These are phyloP conservation scores for Allolobophora icterica DNA, from an alignment of 2,888 invertebrate species.

Conservation along the genomic window DNA sequence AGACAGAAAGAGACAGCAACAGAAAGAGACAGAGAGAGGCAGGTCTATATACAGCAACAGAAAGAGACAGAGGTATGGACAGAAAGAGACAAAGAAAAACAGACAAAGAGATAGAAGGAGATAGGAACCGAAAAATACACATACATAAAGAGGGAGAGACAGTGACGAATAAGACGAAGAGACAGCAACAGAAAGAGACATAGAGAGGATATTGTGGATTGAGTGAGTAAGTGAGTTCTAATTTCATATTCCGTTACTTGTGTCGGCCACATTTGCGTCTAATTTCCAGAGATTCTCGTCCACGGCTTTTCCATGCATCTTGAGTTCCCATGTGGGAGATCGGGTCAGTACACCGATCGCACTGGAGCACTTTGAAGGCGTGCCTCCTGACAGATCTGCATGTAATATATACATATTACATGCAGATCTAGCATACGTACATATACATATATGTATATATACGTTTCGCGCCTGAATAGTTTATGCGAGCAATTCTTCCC, in stretches of 20 bases:
- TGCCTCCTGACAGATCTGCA: neutral
- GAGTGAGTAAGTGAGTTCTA: neutral
- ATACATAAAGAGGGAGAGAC: no score
- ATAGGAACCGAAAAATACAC: no score
- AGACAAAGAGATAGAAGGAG: no score
- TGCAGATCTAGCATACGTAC: no score
- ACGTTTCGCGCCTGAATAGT: neutral
- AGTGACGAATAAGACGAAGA: no score
- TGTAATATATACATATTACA: neutral
- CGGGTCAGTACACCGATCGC: neutral
- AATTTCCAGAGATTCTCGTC: neutral
- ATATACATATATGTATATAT: no score
- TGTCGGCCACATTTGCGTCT: neutral
- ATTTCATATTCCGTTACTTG: neutral
- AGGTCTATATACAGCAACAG: no score
- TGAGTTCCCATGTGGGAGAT: neutral
- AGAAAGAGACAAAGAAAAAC: no score
- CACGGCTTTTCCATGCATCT: neutral
- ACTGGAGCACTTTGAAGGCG: neutral
- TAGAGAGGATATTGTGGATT: neutral
- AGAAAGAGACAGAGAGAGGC: no score
- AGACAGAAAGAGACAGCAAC: no score
- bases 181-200: no score
- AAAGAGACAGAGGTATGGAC: no score
- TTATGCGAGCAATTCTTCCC: neutral